phyloP scores from a whole-genome alignment of 1,140 invertebrate species.

The Brachionus plicatilis region DNA sequence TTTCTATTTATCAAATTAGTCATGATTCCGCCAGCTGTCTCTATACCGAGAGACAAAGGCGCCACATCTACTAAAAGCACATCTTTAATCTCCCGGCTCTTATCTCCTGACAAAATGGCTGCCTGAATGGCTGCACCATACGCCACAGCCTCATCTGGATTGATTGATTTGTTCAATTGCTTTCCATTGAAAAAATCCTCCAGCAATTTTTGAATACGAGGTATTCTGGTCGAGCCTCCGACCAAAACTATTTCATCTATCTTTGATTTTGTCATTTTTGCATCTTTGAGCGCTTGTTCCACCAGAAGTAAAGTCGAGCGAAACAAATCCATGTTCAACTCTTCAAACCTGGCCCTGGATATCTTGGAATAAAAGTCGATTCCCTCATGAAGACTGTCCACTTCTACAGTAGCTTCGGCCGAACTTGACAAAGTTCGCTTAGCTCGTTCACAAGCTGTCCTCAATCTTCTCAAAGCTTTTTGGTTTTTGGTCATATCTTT shows the following conservation, averaged over 20 bases:
- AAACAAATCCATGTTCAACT: slow-evolving; percentile 48
- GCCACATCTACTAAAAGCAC: slow-evolving; percentile 53
- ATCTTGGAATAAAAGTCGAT: slow-evolving; percentile 38
- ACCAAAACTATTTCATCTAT: slow-evolving; percentile 62
- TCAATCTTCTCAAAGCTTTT: slow-evolving; percentile 49
- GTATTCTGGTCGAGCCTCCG: slow-evolving; percentile 63
- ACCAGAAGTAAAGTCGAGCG: slow-evolving; percentile 51
- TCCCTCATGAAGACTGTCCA: slow-evolving; percentile 43
- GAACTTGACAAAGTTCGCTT: slow-evolving; percentile 47
- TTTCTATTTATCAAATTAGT: slow-evolving; percentile 46
- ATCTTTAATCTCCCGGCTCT: slow-evolving; percentile 48
- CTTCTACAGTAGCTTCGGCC: slow-evolving; percentile 49
- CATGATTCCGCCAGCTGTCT: slow-evolving; percentile 65
- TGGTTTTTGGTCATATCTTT: slow-evolving; percentile 43
- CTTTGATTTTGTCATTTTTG: slow-evolving; percentile 48
- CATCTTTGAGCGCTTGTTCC: slow-evolving; percentile 50
- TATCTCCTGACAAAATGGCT: slow-evolving; percentile 53
- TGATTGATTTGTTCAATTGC: slow-evolving; percentile 47
- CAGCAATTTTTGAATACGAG: slow-evolving; percentile 61
- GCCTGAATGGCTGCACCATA: slow-evolving; percentile 58
- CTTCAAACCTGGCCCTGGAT: slow-evolving; percentile 45
- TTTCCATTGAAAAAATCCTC: slow-evolving; percentile 54
- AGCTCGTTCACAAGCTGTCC: slow-evolving; percentile 51
- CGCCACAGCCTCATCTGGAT: slow-evolving; percentile 60
- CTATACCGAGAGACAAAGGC: slow-evolving; percentile 54